A percentile compares a stretch with the other conserved stretches of the same genome.
Evolutionary conservation across 1,140 invertebrate genomes (phyloP).

Genomic region (Drosophila willistoni): DNA sequence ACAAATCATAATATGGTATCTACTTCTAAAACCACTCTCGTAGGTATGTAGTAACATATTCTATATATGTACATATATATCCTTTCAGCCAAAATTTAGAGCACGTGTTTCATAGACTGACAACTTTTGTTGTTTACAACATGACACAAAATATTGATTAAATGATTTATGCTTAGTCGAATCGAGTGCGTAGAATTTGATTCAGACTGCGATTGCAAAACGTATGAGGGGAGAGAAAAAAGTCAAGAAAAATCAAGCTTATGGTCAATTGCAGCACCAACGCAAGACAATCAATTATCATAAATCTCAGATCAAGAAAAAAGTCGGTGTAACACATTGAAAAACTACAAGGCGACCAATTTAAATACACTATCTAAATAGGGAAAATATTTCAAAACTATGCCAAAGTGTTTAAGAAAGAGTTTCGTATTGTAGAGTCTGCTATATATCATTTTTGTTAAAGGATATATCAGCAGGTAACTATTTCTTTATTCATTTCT

Average conservation of each 20-base stretch:
- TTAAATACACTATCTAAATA: background rate
- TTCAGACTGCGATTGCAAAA: conserved; percentile 35
- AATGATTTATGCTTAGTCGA: conserved; percentile 66
- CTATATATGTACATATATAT: background rate
- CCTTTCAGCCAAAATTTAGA: conserved; percentile 56
- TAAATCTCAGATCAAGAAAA: conserved; percentile 54
- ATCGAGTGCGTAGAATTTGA: conserved; percentile 64
- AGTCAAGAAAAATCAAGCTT: background rate
- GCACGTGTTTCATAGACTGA: conserved; percentile 66
- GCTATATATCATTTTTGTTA: no score
- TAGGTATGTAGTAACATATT: conserved; percentile 23
- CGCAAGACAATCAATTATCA: conserved; percentile 67
- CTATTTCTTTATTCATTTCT: no score
- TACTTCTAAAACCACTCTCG: background rate
- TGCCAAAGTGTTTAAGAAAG: no score
- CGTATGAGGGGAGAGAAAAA: background rate
- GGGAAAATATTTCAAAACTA: background rate
- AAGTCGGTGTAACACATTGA: background rate
- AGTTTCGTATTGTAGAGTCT: no score
- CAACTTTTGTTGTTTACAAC: conserved; percentile 58
- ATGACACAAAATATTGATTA: conserved; percentile 80
- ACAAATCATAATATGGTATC: no score
- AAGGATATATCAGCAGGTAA: no score
- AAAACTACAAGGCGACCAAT: background rate
- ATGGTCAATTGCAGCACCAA: conserved; percentile 34